Evolutionary conservation across 2,113 vertebrate species (phyloP), one percentile per base, ranked within the genome.

Genomic region (Odontophorus gujanensis): DNA sequence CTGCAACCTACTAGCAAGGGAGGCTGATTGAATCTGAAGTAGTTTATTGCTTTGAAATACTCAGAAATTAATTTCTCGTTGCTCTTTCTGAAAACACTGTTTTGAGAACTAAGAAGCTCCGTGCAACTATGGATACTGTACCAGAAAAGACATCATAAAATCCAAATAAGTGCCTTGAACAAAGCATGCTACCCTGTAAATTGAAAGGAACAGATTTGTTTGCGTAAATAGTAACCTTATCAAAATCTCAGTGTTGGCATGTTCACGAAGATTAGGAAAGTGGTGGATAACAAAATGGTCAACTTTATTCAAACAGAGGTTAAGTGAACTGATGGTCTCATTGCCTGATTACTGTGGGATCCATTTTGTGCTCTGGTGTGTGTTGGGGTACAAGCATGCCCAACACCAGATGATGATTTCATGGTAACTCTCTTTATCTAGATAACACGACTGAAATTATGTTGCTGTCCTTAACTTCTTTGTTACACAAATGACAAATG

Each of bases 301-400:
- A 86, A 19, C 36, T 62, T 66, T 48, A 69, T 51, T 77, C 45
- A 81, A 86, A 84, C 4, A 28, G 61, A 84, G 50, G 73, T 83
- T 61, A 68, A 88, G 76, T 36, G 25, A 61, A 81, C 69, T 69
- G 47, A 11, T 51, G 40, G 68, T n/a, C 25, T 69, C 53, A 19
- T 5, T 72, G 43, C 11, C 72, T 76, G 40, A 47, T 50, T 68
- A 48, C 65, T 66, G 51, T 38, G 61, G 45, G 45, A 81, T 73
- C 72, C 18, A 17, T 86, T 76, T 65, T 76, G n/a, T 45, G 30
- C 21, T 11, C 24, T n/a, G 24, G 45, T 11, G 9, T 45, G 25
- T 1, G 2, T 34, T 14, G 38, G 13, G 21, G 25, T 63, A n/a
- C 19, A 26, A 25, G 12, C 18, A 15, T 6, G 22, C 13, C 0